Conservation (phyloP, 2,113 vertebrate species). For the Crocuta crocuta region DNA sequence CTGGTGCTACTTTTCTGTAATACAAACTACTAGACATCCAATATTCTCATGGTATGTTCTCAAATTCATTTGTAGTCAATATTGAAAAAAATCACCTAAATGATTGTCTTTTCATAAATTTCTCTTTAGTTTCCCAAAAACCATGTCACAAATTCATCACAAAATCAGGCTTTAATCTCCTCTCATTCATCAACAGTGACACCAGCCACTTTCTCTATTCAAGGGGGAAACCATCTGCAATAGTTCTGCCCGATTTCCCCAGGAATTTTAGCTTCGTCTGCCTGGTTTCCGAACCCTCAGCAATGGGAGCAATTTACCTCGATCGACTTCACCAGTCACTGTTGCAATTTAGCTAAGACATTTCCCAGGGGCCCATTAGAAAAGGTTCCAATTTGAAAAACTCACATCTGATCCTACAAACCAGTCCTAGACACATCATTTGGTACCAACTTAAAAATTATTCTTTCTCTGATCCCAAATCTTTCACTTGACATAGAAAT, state of each 20-base stretch:
- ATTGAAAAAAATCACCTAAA: constrained; percentile 65
- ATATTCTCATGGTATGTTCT: not conserved
- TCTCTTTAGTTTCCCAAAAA: constrained; percentile 49
- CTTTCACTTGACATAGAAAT: constrained; percentile 54
- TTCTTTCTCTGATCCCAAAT: constrained; percentile 66
- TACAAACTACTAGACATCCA: not conserved
- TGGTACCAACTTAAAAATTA: constrained; percentile 64
- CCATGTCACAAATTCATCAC: constrained; percentile 26
- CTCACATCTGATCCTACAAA: constrained; percentile 79
- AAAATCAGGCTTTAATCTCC: constrained; percentile 62
- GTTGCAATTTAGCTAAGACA: constrained; percentile 82
- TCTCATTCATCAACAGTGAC: constrained; percentile 66
- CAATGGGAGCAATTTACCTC: constrained; percentile 82
- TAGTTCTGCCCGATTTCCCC: constrained; percentile 79
- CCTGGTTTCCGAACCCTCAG: constrained; percentile 78
- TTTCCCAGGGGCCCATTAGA: constrained; percentile 81
- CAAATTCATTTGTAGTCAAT: not conserved
- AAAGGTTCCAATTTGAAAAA: constrained; percentile 82
- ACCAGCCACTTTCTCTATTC: constrained; percentile 46
- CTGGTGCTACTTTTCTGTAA: not conserved
- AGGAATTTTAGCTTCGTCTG: constrained; percentile 71
- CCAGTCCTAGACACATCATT: constrained; percentile 72
- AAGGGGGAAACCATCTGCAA: constrained; percentile 72
- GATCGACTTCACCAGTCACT: constrained; percentile 81
- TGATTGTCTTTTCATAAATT: constrained; percentile 65